Conservation (phyloP, 2,113 vertebrate genomes). For the Bufo bufo region DNA sequence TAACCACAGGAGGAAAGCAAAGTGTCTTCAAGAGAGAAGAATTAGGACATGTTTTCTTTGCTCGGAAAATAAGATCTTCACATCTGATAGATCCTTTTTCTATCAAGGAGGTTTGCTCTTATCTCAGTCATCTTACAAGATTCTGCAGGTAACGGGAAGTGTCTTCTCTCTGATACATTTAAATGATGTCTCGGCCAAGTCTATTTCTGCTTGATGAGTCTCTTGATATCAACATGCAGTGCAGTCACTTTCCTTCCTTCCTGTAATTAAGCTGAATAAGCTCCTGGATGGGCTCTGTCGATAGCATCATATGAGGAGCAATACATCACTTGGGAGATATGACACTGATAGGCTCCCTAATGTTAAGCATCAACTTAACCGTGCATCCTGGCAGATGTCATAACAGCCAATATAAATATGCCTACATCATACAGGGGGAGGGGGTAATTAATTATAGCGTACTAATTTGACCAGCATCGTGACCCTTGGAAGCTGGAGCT, state of each 20-base stretch:
- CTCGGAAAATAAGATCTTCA: background rate
- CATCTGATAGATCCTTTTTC: background rate
- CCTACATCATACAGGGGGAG: background rate
- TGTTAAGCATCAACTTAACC: slow-evolving; percentile 47
- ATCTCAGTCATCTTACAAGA: slow-evolving; percentile 41
- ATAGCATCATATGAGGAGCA: slow-evolving; percentile 67
- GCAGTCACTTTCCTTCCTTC: slow-evolving; percentile 42
- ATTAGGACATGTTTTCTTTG: slow-evolving; percentile 32
- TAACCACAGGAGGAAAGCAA: slow-evolving; percentile 46
- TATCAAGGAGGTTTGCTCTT: background rate
- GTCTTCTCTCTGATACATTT: slow-evolving; percentile 16
- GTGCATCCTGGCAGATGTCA: slow-evolving; percentile 47
- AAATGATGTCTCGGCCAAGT: slow-evolving; percentile 56
- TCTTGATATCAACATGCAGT: slow-evolving; percentile 65
- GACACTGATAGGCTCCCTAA: slow-evolving; percentile 64
- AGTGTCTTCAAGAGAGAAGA: slow-evolving; percentile 21
- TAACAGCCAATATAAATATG: slow-evolving; percentile 24
- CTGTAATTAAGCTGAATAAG: slow-evolving; percentile 72
- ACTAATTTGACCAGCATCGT: too few species aligned
- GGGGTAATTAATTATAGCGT: too few species aligned
- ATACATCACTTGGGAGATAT: slow-evolving; percentile 71
- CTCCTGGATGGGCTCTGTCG: slow-evolving; percentile 69
- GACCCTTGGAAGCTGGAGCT: too few species aligned
- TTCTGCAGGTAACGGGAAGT: slow-evolving; percentile 27
- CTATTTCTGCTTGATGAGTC: slow-evolving; percentile 66